Evolutionary conservation across 1,140 invertebrate species (phyloP).

Genomic region (Diabrotica virgifera): DNA sequence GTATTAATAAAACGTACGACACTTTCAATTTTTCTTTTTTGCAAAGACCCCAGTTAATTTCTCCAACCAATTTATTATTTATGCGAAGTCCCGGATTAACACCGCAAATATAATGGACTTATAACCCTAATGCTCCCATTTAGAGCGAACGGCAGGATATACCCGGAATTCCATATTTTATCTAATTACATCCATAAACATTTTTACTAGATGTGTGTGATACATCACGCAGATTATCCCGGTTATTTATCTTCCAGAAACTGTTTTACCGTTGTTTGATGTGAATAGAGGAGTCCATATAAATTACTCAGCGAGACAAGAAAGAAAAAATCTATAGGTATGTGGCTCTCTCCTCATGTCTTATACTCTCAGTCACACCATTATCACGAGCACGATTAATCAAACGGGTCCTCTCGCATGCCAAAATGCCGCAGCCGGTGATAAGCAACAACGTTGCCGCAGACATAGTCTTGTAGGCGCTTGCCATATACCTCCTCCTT

Average conservation of each 20-base stretch:
- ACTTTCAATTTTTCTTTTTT: no score
- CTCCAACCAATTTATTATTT: neutral
- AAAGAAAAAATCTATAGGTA: neutral
- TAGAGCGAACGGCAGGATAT: neutral
- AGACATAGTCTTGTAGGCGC: no score
- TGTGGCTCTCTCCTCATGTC: no score
- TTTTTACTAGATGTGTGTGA: neutral
- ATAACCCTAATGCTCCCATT: conserved; percentile 2
- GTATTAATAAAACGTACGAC: neutral
- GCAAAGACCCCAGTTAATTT: no score
- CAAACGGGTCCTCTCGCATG: no score
- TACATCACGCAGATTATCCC: neutral
- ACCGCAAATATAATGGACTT: conserved; percentile 2
- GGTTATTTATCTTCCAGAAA: neutral
- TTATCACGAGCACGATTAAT: no score
- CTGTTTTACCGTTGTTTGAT: neutral
- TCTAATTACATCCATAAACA: conserved; percentile 3
- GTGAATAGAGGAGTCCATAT: neutral
- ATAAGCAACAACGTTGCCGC: no score
- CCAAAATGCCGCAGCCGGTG: no score
- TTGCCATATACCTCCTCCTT: no score
- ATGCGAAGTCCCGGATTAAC: neutral
- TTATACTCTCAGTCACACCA: no score
- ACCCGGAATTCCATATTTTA: neutral
- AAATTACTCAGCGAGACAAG: neutral